Evolutionary conservation across 1,140 invertebrate genomes (phyloP).

Genomic region (Tetramorium simillimum): DNA sequence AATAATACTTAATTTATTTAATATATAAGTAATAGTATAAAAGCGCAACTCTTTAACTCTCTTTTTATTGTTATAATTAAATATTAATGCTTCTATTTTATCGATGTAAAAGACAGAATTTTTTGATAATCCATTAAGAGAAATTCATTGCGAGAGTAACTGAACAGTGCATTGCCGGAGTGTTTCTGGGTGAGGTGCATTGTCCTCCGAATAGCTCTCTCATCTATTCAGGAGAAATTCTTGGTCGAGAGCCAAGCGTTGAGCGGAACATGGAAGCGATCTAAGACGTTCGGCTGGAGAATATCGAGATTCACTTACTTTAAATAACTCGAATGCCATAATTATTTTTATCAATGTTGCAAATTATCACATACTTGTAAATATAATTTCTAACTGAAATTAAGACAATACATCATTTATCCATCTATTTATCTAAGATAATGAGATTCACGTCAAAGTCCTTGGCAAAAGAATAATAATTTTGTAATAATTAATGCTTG

Average conservation of each 20-base stretch:
- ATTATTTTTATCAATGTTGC: neutral
- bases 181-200: constrained; percentile 59
- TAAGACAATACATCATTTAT: neutral
- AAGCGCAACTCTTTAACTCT: neutral
- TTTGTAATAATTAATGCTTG: neutral
- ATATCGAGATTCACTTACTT: constrained; percentile 47
- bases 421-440: neutral
- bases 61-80: neutral
- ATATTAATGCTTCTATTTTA: neutral
- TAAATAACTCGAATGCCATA: neutral
- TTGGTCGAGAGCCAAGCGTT: constrained; percentile 64
- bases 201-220: constrained; percentile 61
- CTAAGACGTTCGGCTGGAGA: constrained; percentile 23
- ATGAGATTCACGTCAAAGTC: neutral
- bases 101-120: neutral
- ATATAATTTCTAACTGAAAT: neutral
- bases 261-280: constrained; percentile 62
- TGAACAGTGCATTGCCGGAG: constrained; percentile 7
- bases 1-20: constrained; percentile 1
- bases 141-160: constrained; percentile 36
- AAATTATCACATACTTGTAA: neutral
- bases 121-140: constrained; percentile 53
- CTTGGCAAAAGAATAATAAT: neutral
- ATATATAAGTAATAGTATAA: neutral
- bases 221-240: constrained; percentile 62